Conservation (phyloP, 2,888 invertebrate species). For the Colletes collaris region DNA sequence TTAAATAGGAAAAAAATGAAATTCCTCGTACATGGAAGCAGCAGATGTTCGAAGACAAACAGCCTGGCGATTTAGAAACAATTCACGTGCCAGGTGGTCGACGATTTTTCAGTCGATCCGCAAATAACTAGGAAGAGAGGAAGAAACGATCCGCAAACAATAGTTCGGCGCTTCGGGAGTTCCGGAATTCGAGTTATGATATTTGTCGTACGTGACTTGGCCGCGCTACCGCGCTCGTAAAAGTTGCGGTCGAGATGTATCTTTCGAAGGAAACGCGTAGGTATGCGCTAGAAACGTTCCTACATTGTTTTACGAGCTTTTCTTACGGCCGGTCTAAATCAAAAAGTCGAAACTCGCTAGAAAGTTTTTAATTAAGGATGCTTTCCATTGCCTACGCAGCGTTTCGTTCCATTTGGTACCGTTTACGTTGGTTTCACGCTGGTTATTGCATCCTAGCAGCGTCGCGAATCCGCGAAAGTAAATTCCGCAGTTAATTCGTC, state of each 20-base stretch:
- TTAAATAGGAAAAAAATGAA: not conserved
- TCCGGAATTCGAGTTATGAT: slow-evolving; percentile 60
- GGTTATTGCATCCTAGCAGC: no score
- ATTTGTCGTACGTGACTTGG: slow-evolving; percentile 67
- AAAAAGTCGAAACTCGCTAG: slow-evolving; percentile 3
- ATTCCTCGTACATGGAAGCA: not conserved
- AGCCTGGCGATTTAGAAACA: slow-evolving; percentile 35
- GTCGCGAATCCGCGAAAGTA: no score
- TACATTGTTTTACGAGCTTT: slow-evolving; percentile 31
- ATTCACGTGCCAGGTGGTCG: slow-evolving; percentile 44
- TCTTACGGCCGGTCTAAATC: slow-evolving; percentile 14
- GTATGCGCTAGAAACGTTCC: slow-evolving; percentile 35
- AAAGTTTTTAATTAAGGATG: slow-evolving; percentile 17
- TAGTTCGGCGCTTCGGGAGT: slow-evolving; percentile 41
- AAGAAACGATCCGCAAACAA: slow-evolving; percentile 64
- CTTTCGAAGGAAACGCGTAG: slow-evolving; percentile 42
- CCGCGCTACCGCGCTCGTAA: slow-evolving; percentile 64
- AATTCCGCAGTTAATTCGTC: no score
- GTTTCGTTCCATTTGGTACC: not conserved
- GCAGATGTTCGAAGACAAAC: slow-evolving; percentile 30
- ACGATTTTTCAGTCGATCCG: slow-evolving; percentile 48
- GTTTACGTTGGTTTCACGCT: no score
- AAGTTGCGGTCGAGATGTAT: slow-evolving; percentile 45
- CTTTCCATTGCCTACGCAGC: not conserved
- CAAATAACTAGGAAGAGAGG: slow-evolving; percentile 46